Evolutionary conservation across 2,113 vertebrate species (phyloP).

Genomic region (Pipra filicauda): DNA sequence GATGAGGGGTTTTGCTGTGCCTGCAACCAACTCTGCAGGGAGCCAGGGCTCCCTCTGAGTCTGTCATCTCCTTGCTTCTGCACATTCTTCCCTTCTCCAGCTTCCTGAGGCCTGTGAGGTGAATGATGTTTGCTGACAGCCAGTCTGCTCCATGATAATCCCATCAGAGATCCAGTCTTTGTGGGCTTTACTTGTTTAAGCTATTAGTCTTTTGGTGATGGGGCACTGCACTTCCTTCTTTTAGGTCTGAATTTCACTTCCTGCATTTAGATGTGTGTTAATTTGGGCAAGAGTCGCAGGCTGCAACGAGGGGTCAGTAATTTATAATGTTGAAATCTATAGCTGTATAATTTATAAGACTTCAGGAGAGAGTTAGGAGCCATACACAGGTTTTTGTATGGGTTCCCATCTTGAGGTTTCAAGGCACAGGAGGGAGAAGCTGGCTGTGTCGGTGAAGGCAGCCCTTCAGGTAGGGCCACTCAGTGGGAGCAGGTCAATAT

Average conservation of each 20-base stretch:
- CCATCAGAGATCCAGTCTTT: background rate
- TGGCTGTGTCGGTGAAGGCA: background rate
- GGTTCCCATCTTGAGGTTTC: background rate
- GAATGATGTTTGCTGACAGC: background rate
- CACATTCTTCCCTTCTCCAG: background rate
- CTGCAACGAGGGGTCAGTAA: background rate
- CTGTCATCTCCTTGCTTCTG: background rate
- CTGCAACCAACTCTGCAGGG: background rate
- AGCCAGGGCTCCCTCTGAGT: background rate
- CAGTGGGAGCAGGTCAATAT: rapidly evolving
- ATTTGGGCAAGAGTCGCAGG: background rate
- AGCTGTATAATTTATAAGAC: background rate
- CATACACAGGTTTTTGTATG: background rate
- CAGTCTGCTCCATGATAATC: background rate
- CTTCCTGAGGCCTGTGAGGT: background rate
- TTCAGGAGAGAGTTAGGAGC: background rate
- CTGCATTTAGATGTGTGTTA: background rate
- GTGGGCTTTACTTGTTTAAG: background rate
- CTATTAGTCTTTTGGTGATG: background rate
- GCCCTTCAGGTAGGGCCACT: rapidly evolving
- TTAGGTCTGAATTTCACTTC: background rate
- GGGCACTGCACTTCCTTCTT: background rate
- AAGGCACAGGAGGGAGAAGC: background rate
- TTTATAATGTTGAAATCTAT: background rate
- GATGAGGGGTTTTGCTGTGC: background rate